Evolutionary conservation across 53 echinoderm and acorn worm genomes (phyloP), one percentile per base, ranked within the genome.

Genomic region (Henricia sp.): DNA sequence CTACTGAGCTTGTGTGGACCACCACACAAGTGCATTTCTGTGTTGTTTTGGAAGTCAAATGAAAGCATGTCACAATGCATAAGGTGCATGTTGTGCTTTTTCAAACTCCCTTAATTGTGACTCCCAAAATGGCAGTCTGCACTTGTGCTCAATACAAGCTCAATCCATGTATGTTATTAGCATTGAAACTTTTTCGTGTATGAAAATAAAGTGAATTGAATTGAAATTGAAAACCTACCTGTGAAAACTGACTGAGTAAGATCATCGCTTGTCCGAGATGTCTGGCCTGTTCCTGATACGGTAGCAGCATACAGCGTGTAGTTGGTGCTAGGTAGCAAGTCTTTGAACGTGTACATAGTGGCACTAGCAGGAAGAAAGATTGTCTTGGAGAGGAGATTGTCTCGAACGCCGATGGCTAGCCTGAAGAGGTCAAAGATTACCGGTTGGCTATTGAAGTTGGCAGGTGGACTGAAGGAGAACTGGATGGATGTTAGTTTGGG

Each of bases 261-360:
- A 9, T 29, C 6, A 20, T 80, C 63, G 23, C 80, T 64, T 13
- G 80, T 63, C 63, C 50, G 80, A 30, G 80, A 28, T 46, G 10
- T 43, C n/a, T 80, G 67, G 23, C 43, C 86, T 1, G 76, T 86
- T 38, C 86, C 86, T 1, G 86, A 52, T 3, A 86, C 71, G n/a
- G 63, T 43, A 3, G 71, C 75, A 1, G 67, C 39, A 0, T 23
- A 86, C 27, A 86, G 42, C 5, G 52, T 67, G 51, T 86, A 86
- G 0, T 23, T 38, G 0, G 33, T 76, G 10, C 23, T 53, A 6
- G 86, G 86, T 24, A 76, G 53, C 37, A 86, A 43, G 23, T 51
- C 43, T 3, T 43, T 27, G 55, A 86, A 65, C 54, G 67, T 67
- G 48, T 75, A 26, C 11, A 0, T 10, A 0, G 67, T 51, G 2